phyloP scores from a whole-genome alignment of 1,140 invertebrate species.

The Papilio polyxenes region DNA sequence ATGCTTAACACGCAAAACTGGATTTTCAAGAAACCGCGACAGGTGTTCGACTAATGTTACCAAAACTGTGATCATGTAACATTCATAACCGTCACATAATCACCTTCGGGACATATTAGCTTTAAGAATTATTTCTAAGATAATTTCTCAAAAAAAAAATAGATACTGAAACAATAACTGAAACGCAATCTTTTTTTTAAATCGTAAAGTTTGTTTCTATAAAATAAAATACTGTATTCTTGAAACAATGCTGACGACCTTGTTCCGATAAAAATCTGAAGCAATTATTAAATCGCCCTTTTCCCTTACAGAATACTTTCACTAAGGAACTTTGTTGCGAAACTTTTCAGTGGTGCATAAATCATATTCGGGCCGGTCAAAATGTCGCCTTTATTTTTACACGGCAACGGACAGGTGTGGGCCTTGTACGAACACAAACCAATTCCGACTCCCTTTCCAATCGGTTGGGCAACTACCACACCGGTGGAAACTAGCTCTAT shows the following conservation, averaged over 20 bases:
- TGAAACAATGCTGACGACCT: neutral
- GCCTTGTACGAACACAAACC: conserved; percentile 38
- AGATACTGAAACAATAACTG: neutral
- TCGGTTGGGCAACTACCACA: conserved; percentile 35
- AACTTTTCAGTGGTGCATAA: conserved; percentile 25
- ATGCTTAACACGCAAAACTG: conserved; percentile 28
- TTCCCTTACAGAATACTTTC: conserved; percentile 19
- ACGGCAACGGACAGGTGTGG: conserved; percentile 35
- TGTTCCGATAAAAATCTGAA: conserved; percentile 13
- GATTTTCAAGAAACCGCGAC: conserved; percentile 28
- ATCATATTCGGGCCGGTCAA: conserved; percentile 28
- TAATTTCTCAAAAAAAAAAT: neutral
- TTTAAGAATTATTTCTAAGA: neutral
- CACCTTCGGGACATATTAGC: neutral
- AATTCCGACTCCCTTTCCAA: conserved; percentile 38
- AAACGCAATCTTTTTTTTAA: neutral
- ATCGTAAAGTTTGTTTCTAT: neutral
- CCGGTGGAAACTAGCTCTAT: conserved; percentile 33
- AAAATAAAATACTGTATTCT: neutral
- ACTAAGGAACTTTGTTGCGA: conserved; percentile 30
- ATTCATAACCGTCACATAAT: conserved; percentile 22
- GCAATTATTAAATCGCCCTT: neutral
- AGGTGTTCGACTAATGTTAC: conserved; percentile 28
- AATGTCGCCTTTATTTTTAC: conserved; percentile 34
- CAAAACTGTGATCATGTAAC: conserved; percentile 21